Evolutionary conservation across 2,113 vertebrate genomes (phyloP).

Genomic region (Ornithorhynchus anatinus): DNA sequence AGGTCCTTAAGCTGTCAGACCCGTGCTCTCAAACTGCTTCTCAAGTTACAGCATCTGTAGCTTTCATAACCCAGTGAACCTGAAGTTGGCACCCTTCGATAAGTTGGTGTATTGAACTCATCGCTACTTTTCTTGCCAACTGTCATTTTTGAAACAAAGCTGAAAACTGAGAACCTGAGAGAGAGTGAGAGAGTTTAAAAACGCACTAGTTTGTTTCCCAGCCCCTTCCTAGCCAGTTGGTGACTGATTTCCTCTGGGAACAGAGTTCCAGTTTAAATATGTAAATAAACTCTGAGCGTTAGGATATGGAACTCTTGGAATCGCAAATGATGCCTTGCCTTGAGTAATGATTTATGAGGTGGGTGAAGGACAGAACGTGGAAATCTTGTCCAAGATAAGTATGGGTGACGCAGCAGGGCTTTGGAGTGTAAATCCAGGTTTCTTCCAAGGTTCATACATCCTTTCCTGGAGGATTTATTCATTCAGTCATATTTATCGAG

Average conservation of each 20-base stretch:
- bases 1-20: too few relatives aligned
- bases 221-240: neutral
- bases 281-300: neutral
- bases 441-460: too few relatives aligned
- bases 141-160: neutral
- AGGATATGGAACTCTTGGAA: neutral
- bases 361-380: fast-evolving
- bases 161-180: neutral
- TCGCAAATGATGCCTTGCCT: neutral
- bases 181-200: neutral
- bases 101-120: too few relatives aligned
- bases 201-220: too few relatives aligned
- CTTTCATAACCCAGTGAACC: too few relatives aligned
- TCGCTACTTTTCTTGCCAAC: neutral
- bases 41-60: too few relatives aligned
- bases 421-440: neutral
- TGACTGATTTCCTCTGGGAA: neutral
- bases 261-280: neutral
- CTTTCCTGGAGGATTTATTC: too few relatives aligned
- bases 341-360: neutral
- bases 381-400: neutral
- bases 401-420: neutral
- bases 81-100: too few relatives aligned
- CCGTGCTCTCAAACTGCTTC: too few relatives aligned
- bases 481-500: too few relatives aligned